Evolutionary conservation across 1,140 invertebrate genomes (phyloP), one percentile per base, ranked within the genome.

Genomic region (Trichonephila clavata): DNA sequence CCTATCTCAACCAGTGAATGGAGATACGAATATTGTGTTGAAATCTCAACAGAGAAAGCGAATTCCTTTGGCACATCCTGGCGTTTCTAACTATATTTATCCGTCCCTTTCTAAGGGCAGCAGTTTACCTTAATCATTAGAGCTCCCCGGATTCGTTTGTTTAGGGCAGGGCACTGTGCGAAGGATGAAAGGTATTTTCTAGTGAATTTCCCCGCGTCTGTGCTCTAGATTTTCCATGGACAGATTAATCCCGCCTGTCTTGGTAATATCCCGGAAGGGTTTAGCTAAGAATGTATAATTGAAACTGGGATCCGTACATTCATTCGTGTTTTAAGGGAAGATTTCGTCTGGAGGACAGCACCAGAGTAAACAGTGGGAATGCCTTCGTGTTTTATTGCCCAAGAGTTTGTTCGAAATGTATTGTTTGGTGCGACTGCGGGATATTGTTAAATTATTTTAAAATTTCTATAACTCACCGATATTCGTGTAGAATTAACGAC

Each of bases 1-100:
- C 50, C 50, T 50, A 50, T 50, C 50, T 50, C 50, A 50, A 50
- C 7, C 50, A 10, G 50, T 50, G 50, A 50, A 50, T 50, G 50
- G 10, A 13, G 50, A 50, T 5, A 7, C 50, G 50, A 50, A 10
- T 50, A 50, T 7, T 50, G 50, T 5, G 3, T 50, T 50, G 50
- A 50, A 50, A 50, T 50, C 10, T 50, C 10, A 50, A 50, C 50
- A 50, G 50, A 50, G 50, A 50, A 50, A 50, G 50, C 50, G 50
- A 50, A 50, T 50, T 50, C 50, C 50, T 50, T 7, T 50, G 50
- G 50, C 50, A 50, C 50, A 50, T 13, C 7, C 4, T 50, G 24
- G 65, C 65, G 65, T 68, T 68, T 68, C 65, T 68, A 68, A 68
- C 65, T 24, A 68, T 68, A 68, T 68, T 68, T 68, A 68, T 68